Evolutionary conservation across 2,797 vertebrate genomes (phyloP), one percentile per base, ranked within the genome.

Genomic region (Tarsius wallacei): DNA sequence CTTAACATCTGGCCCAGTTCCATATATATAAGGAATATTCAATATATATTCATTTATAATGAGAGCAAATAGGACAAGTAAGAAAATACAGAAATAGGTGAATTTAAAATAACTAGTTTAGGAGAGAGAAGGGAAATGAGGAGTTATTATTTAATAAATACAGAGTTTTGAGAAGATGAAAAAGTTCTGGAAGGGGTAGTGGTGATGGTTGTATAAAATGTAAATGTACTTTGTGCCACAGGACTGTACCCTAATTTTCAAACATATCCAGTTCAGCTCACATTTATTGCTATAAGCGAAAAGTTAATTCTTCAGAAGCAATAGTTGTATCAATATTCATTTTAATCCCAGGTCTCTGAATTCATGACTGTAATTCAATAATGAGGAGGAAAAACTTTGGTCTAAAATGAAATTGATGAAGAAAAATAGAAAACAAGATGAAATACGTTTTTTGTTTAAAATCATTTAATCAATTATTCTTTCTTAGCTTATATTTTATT

Each of bases 51-150:
- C 71, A 89, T 71, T 89, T 33, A 74, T 66, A 89, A 64, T 19
- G 21, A 64, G 31, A 90, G 82, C 57, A 94, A 96, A 80, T 21
- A 90, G 31, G 68, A 66, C 31, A 85, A 82, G 26, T 83, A 87
- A 90, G 49, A 76, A 87, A 93, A 94, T 57, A 28, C 4, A 84
- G 36, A 93, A 93, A 82, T 53, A 74, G 49, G 28, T 73, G 85
- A 71, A 81, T 71, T 95, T 84, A 73, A 96, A 94, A 87, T 73
- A 93, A 90, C 49, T 80, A 68, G 22, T 76, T 93, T 12, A 74
- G 21, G 14, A 14, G 13, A 77, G 3, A 55, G 10, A 55, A 0
- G 31, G 57, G 42, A 80, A 82, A 68, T 14, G 33, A 31, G 36
- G 10, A 96, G 24, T 42, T 93, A 63, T 1, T 78, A 21, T 89